phyloP scores from a whole-genome alignment of 2,888 invertebrate species.

The Orchesella flavescens region DNA sequence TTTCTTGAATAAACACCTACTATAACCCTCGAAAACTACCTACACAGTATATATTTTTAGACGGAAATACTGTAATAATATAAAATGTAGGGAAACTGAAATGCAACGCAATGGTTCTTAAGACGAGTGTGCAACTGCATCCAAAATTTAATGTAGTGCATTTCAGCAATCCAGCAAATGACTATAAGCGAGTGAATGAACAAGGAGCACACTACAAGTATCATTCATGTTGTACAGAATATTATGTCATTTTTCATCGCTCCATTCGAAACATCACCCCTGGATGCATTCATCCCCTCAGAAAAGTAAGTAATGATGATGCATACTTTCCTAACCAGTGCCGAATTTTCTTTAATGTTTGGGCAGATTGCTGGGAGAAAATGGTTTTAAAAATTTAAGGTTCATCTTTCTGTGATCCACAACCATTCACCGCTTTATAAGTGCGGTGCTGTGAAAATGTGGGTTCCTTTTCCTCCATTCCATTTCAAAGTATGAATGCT shows the following conservation, averaged over 20 bases:
- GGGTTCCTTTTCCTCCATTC: not conserved
- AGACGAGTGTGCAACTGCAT: slow-evolving; percentile 16
- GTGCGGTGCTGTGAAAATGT: slow-evolving; percentile 27
- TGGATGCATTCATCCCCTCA: slow-evolving; percentile 33
- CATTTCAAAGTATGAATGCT: slow-evolving; percentile 13
- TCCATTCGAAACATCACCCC: slow-evolving; percentile 1
- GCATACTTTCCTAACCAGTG: slow-evolving; percentile 14
- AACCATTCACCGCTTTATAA: slow-evolving; percentile 38
- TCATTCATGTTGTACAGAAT: slow-evolving; percentile 17
- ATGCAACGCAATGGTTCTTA: slow-evolving; percentile 15
- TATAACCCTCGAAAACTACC: not conserved
- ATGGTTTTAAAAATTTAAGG: slow-evolving; percentile 57
- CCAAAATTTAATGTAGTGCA: slow-evolving; percentile 26
- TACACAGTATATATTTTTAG: slow-evolving; percentile 4
- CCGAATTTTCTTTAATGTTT: not conserved
- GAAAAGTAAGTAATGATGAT: slow-evolving; percentile 46
- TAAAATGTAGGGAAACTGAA: slow-evolving; percentile 8
- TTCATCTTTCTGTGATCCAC: slow-evolving; percentile 49
- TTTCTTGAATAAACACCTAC: slow-evolving; percentile 20
- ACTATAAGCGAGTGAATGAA: slow-evolving; percentile 19
- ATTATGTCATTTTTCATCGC: slow-evolving; percentile 1
- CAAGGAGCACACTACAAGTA: slow-evolving; percentile 36
- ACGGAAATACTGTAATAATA: slow-evolving; percentile 43
- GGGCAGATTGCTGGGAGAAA: slow-evolving; percentile 31
- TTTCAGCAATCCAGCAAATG: slow-evolving; percentile 16